phyloP scores from a whole-genome alignment of 2,888 invertebrate species.

The Malthinus seriepunctatus region DNA sequence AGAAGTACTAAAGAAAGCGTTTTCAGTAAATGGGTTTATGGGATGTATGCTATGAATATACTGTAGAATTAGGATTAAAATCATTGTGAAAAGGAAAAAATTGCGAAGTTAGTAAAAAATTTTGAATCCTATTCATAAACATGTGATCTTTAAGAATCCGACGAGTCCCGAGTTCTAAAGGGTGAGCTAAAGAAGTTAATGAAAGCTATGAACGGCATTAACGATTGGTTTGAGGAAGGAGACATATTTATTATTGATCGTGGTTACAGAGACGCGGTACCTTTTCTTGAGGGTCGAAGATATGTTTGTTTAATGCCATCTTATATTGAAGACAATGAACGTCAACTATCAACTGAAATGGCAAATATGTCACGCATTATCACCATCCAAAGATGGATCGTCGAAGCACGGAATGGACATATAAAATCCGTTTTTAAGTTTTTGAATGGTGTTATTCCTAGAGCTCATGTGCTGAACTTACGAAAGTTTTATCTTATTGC shows the following conservation, averaged over 20 bases:
- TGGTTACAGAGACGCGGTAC: background rate
- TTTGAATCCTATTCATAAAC: no score
- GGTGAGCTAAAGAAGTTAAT: no score
- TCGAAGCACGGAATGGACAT: background rate
- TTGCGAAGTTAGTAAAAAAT: no score
- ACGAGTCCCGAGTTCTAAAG: no score
- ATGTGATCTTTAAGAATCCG: no score
- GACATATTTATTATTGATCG: background rate
- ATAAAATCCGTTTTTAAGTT: background rate
- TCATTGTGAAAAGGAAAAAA: no score
- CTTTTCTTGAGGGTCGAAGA: background rate
- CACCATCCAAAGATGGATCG: background rate
- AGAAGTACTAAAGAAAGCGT: slow-evolving; percentile 48
- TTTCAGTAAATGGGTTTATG: slow-evolving; percentile 47
- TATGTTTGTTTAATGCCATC: background rate
- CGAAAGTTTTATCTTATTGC: background rate
- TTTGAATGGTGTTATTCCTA: background rate
- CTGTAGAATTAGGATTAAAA: no score
- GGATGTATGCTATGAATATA: slow-evolving; percentile 39
- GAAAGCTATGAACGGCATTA: no score
- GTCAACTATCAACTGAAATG: background rate
- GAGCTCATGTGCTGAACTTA: background rate
- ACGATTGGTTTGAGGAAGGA: slow-evolving; percentile 4
- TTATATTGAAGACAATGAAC: background rate
- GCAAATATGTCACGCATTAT: background rate